phyloP scores from a whole-genome alignment of 2,888 invertebrate species.

The Lochmaea crataegi region DNA sequence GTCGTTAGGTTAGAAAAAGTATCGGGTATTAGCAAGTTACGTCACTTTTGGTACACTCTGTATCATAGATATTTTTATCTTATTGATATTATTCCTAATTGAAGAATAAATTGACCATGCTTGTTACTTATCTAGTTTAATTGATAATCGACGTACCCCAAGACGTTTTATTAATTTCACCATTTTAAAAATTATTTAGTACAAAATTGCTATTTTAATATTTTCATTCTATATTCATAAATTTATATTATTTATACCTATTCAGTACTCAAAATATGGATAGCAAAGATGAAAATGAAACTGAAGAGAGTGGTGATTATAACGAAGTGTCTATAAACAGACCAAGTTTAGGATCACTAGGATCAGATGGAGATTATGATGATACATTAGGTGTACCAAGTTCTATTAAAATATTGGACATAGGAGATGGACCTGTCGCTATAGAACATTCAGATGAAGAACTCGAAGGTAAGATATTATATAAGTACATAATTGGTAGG shows the following conservation, averaged over 20 bases:
- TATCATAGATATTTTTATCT: too few species aligned
- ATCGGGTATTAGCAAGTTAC: too few species aligned
- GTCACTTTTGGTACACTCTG: too few species aligned
- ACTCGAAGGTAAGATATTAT: conserved; percentile 46
- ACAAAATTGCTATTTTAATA: too few species aligned
- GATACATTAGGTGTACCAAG: conserved; percentile 83
- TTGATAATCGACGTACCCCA: too few species aligned
- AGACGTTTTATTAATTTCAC: too few species aligned
- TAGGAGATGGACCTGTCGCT: conserved; percentile 68
- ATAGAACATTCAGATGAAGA: conserved; percentile 62
- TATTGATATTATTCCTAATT: too few species aligned
- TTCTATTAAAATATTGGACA: conserved; percentile 75
- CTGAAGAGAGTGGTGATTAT: conserved; percentile 39
- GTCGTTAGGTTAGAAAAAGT: too few species aligned
- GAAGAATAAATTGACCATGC: too few species aligned
- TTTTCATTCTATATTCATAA: neutral
- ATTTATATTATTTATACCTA: neutral
- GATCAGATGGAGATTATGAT: conserved; percentile 79
- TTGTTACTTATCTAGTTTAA: too few species aligned
- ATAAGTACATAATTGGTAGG: too few species aligned
- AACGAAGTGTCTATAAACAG: conserved; percentile 43
- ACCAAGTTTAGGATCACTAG: conserved; percentile 51
- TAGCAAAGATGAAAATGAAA: conserved; percentile 18
- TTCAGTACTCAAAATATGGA: conserved; percentile 9
- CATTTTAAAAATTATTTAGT: too few species aligned